Evolutionary conservation across 2,888 invertebrate genomes (phyloP).

Genomic region (Parascotia fuliginaria): DNA sequence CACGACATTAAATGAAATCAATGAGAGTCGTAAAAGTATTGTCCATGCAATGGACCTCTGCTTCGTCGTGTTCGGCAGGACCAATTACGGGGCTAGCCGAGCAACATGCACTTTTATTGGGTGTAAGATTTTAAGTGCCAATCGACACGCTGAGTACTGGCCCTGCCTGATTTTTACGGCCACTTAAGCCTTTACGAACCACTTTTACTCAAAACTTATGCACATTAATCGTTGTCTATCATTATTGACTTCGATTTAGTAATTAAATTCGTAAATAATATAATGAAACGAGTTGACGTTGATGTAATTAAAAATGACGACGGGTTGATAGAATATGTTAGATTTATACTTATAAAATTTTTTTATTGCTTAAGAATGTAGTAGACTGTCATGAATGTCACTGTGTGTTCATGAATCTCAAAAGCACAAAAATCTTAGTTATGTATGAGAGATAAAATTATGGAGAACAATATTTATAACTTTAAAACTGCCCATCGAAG

Average conservation of each 20-base stretch:
- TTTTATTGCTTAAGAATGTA: no score
- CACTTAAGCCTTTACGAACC: constrained; percentile 58
- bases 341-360: no score
- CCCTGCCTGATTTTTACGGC: constrained; percentile 76
- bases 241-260: constrained; percentile 39
- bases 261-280: constrained; percentile 32
- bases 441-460: no score
- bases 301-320: no score
- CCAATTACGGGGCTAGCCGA: constrained; percentile 78
- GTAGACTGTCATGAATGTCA: no score
- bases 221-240: constrained; percentile 42
- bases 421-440: no score
- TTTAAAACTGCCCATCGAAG: no score
- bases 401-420: no score
- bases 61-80: constrained; percentile 70
- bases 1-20: constrained; percentile 81
- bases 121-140: constrained; percentile 83
- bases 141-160: constrained; percentile 74
- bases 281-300: no score
- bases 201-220: constrained; percentile 44
- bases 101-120: constrained; percentile 82
- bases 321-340: no score
- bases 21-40: constrained; percentile 80
- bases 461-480: no score
- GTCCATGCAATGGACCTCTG: constrained; percentile 59